Evolutionary conservation across 2,113 vertebrate genomes (phyloP).

Genomic region (Prolemur simus): DNA sequence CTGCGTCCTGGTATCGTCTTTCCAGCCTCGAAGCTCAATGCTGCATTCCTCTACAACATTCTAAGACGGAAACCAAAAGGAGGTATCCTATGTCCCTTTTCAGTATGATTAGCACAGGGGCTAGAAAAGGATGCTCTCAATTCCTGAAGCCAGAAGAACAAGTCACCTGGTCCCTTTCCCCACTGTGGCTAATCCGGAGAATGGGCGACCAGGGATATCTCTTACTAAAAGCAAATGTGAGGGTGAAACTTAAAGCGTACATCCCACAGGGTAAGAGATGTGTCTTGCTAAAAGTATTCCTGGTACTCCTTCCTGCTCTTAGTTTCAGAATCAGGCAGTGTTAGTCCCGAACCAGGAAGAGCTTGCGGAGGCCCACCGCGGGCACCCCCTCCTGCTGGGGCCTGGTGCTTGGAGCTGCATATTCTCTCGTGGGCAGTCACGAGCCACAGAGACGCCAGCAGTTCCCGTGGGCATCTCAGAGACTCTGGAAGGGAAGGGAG

Average conservation of each 20-base stretch:
- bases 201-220: neutral
- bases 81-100: neutral
- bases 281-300: slow-evolving; percentile 7
- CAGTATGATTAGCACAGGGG: neutral
- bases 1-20: neutral
- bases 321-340: neutral
- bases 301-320: slow-evolving; percentile 26
- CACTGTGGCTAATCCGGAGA: neutral
- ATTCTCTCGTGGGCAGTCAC: neutral
- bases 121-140: neutral
- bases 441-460: neutral
- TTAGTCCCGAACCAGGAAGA: neutral
- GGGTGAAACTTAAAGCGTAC: slow-evolving; percentile 33
- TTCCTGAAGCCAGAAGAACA: neutral
- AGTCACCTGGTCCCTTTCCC: neutral
- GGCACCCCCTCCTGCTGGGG: neutral
- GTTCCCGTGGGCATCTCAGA: neutral
- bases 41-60: neutral
- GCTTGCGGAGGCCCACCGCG: neutral
- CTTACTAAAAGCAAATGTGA: slow-evolving; percentile 25
- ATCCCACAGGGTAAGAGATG: neutral
- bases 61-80: neutral
- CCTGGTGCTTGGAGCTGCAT: neutral
- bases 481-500: neutral
- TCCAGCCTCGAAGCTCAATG: neutral